Base-by-base conservation (phyloP, 2,888 invertebrate species). In the Deilephila porcellus region DNA sequence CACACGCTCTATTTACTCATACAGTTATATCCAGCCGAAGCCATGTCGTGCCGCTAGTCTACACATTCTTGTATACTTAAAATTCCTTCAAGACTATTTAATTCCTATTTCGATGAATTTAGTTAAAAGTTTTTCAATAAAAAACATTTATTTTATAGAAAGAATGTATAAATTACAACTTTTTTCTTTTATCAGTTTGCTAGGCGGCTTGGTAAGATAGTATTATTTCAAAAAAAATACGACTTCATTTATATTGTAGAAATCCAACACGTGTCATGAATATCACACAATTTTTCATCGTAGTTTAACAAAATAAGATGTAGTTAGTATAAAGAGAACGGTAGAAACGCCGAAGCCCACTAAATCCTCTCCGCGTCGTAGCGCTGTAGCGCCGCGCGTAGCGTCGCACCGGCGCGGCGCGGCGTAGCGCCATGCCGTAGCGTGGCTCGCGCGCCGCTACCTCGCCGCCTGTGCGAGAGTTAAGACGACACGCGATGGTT, bases 401-500 rank as follows among this genome's bases (percentile, higher is more conserved):
- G 56, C n/a, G 5, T 56, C 56, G 56, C 56, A n/a, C n/a, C 19
- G n/a, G 19, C n/a, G 56, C 19, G n/a, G 19, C n/a, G 56, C 11
- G 11, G 45, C 56, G 19, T n/a, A 3, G 3, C 56, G 1, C 56
- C 56, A n/a, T n/a, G 7, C 11, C 45, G 45, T 45, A 3, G 45
- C 45, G 32, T 32, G 32, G n/a, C 56, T 32, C 32, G 45, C 19
- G 32, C 56, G 59, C 56, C 59, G 34, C 59, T 29, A 56, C 71
- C n/a, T 34, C 32, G 25, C 25, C 73, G 79, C 82, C 78, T 81
- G 80, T 79, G 81, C 75, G 76, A 74, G 77, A 82, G 82, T 82
- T 80, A 84, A 84, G 84, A 81, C 75, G 77, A 73, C 75, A 76
- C 71, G 79, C 72, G 77, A 75, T 78, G 76, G 78, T 79, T 80